Base-by-base conservation (phyloP, 2,888 invertebrate genomes). In the Congeria kusceri region DNA sequence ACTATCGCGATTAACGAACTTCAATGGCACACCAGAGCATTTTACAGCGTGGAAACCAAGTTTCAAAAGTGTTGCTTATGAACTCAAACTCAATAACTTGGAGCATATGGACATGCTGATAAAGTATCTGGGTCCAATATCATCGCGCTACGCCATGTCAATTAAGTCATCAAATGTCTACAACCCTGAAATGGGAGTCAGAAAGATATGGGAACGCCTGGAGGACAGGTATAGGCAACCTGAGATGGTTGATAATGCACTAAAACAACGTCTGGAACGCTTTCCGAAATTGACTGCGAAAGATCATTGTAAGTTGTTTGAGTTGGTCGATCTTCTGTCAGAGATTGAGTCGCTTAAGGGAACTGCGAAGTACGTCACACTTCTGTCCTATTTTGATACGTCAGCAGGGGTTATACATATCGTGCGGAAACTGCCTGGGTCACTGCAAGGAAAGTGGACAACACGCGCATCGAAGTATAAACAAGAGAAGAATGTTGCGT, bases 341-440 rank as follows among this genome's bases (percentile, higher is more conserved):
- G 75, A 82, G 44, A 69, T 82, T 2, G 66, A 79, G 23, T 70
- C 77, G 11, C 32, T 47, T 0, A 80, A 68, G 46, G 53, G 39
- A 3, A 58, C 77, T 62, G 20, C 46, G 3, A 39, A 47, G 28
- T 75, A 66, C n/a, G 9, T 39, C 27, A 56, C 61, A 1, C 47
- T 64, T 0, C 64, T 82, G 13, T 28, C 77, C 4, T 78, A 85
- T 62, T 83, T 70, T 25, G 73, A 85, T 53, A 68, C 80, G 15
- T 73, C 83, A 1, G 49, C 69, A 13, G 80, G 85, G 5, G 62
- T 83, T 27, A 74, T n/a, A 18, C 78, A 73, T 0, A 64, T 85
- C 5, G 67, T 85, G 1, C 39, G 39, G n/a, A 85, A 78, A 32
- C 28, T 85, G 0, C 78, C 83, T 13, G 15, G 65, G 13, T 18